These are phyloP conservation scores for Cyrtodaria siliqua DNA, from an alignment of 2,888 invertebrate species.

Conservation along the genomic window DNA sequence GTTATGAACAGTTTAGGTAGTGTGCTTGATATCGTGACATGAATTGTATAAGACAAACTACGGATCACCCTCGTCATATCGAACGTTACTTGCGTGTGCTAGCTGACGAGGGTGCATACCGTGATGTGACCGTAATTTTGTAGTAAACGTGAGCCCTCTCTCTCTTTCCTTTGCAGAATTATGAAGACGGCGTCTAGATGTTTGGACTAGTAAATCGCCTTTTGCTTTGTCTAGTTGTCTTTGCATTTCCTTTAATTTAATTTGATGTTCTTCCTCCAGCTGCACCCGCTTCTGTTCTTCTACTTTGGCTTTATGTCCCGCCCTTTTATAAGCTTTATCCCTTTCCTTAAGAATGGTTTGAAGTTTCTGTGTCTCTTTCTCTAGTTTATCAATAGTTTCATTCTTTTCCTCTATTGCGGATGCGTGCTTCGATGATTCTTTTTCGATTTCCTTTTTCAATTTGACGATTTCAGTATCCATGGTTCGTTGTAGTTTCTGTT, in stretches of 20 bases:
- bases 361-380: slow-evolving; percentile 33
- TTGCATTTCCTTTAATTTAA: slow-evolving; percentile 39
- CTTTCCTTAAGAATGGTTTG: slow-evolving; percentile 37
- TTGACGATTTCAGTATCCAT: slow-evolving; percentile 32
- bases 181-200: no score
- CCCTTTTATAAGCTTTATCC: slow-evolving; percentile 31
- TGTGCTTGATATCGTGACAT: no score
- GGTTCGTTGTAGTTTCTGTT: slow-evolving; percentile 23
- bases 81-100: no score
- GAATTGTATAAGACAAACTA: no score
- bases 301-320: slow-evolving; percentile 41
- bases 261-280: slow-evolving; percentile 32
- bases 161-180: no score
- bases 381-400: slow-evolving; percentile 42
- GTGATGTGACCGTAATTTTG: no score
- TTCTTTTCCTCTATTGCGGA: slow-evolving; percentile 44
- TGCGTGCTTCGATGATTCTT: slow-evolving; percentile 33
- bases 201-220: slow-evolving; percentile 50
- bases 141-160: no score
- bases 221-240: slow-evolving; percentile 46
- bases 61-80: no score
- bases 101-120: no score
- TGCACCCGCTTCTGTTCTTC: slow-evolving; percentile 46
- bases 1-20: no score
- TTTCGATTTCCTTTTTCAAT: slow-evolving; percentile 46